Base-by-base conservation (phyloP, 2,113 vertebrate species). In the Psettodes erumei region DNA sequence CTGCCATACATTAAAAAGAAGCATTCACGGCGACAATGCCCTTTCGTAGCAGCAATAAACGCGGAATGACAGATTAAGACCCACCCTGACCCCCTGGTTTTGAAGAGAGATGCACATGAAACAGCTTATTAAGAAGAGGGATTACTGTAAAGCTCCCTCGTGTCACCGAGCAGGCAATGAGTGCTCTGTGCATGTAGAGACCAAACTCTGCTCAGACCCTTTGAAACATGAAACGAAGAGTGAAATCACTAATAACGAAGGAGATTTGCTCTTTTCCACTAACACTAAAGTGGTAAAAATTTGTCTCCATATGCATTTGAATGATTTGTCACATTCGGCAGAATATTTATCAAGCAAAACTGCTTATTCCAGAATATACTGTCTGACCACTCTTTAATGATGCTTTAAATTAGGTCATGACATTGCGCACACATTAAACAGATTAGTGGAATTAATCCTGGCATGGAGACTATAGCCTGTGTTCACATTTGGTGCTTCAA, bases 101-200 rank as follows among this genome's bases (percentile, higher is more conserved):
- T 82, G 51, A 80, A 77, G 54, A 8, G 56, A 21, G 25, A 45
- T 32, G 54, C n/a, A 67, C 71, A 82, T 78, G 43, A 78, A 83
- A 55, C 8, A 1, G 40, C 71, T 77, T 71, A 85, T 87, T 82
- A 87, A 62, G 69, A 71, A 60, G 35, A 75, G 23, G 81, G 85
- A 90, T 90, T 89, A 88, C 59, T 33, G 28, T 71, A 82, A 88
- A 80, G 69, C 86, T 65, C 38, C n/a, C 58, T 69, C 56, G 27
- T 43, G 62, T 76, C 71, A 51, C 1, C n/a, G 19, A 56, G 38
- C 13, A 16, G 51, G 56, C 62, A 27, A 61, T 42, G 67, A 65
- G 27, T 43, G 50, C 32, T 82, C 68, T 5, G 19, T 53, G 38
- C 63, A 62, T 64, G 61, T 50, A 38, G 40, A 75, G 40, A 38